Evolutionary conservation across 2,113 vertebrate genomes (phyloP).

Genomic region (Zosterops hypoxanthus): DNA sequence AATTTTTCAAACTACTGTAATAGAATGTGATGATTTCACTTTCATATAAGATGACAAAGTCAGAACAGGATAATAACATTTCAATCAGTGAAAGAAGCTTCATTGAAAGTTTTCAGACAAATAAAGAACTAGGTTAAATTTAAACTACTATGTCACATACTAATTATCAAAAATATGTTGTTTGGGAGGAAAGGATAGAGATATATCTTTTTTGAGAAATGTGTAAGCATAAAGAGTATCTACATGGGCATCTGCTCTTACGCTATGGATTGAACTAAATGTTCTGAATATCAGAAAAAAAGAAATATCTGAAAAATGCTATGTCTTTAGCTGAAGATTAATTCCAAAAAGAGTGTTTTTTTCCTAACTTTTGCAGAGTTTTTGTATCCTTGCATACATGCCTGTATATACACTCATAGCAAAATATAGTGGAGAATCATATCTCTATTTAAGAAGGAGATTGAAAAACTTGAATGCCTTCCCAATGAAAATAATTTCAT

Average conservation of each 20-base stretch:
- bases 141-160: neutral
- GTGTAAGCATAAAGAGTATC: neutral
- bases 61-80: neutral
- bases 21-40: neutral
- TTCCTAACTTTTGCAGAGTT: neutral
- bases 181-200: neutral
- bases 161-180: neutral
- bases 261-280: neutral
- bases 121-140: neutral
- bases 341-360: fast-evolving
- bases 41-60: neutral
- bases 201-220: neutral
- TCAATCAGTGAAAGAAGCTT: neutral
- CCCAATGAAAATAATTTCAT: neutral
- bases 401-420: neutral
- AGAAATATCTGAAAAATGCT: neutral
- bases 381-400: neutral
- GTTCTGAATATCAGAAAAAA: neutral
- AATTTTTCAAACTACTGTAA: neutral
- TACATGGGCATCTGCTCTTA: neutral
- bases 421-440: neutral
- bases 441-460: neutral
- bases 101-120: neutral
- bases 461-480: neutral
- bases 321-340: neutral